Conservation (phyloP, 2,797 vertebrate genomes). For the Sebastes miniatus region DNA sequence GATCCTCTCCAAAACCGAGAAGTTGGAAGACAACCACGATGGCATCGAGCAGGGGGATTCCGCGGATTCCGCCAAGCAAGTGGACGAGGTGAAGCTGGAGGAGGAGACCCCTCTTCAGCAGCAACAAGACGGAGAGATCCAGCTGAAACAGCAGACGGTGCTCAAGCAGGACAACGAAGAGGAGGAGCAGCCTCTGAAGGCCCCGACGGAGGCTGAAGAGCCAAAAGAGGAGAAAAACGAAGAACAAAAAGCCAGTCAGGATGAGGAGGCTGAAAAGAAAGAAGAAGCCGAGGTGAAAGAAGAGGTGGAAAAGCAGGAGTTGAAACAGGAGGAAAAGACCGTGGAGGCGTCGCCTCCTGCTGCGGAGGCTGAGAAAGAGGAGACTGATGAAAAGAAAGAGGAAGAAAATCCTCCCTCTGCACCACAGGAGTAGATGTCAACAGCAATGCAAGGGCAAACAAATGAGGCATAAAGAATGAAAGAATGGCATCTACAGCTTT, state of each 20-base stretch:
- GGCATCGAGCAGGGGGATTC: constrained; percentile 16
- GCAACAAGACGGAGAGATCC: constrained; percentile 74
- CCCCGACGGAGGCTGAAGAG: constrained; percentile 40
- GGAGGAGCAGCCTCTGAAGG: constrained; percentile 69
- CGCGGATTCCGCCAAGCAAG: background rate
- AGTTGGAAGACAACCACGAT: constrained; percentile 42
- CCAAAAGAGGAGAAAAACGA: constrained; percentile 53
- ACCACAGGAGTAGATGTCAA: constrained; percentile 64
- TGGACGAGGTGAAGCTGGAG: constrained; percentile 64
- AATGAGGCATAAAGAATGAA: constrained; percentile 27
- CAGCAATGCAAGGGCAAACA: background rate
- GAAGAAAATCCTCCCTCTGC: constrained; percentile 55
- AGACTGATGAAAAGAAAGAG: constrained; percentile 53
- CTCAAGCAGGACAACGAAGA: constrained; percentile 62
- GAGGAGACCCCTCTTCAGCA: constrained; percentile 76
- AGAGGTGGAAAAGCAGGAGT: constrained; percentile 29
- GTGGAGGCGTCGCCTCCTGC: constrained; percentile 16
- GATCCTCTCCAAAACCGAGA: constrained; percentile 85
- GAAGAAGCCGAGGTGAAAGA: constrained; percentile 42
- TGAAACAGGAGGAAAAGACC: constrained; percentile 40
- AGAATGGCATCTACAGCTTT: constrained; percentile 32
- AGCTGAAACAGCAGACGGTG: constrained; percentile 66
- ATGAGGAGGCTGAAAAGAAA: constrained; percentile 44
- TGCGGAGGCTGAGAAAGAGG: constrained; percentile 41
- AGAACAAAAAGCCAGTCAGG: constrained; percentile 25